Conservation (phyloP, 1,140 invertebrate genomes). For the roundworm (Caenorhabditis elegans) region DNA sequence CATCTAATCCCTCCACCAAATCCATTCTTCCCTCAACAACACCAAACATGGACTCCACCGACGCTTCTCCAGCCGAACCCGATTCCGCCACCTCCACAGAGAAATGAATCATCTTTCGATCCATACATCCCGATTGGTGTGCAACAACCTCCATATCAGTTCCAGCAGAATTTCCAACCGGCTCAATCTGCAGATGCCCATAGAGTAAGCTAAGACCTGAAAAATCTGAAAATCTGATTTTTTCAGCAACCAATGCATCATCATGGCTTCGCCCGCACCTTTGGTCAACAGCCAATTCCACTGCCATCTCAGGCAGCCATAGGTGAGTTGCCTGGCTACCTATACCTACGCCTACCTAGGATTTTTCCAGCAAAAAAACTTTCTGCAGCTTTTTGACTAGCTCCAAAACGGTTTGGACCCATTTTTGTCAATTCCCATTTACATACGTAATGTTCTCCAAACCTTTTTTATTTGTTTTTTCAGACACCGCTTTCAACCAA, state of each 20-base stretch:
- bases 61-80: background rate
- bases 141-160: constrained; percentile 12
- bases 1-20: background rate
- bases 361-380: too few relatives aligned
- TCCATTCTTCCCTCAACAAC: constrained; percentile 32
- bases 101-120: constrained; percentile 4
- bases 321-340: too few relatives aligned
- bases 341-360: too few relatives aligned
- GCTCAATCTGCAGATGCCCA: background rate
- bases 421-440: too few relatives aligned
- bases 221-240: too few relatives aligned
- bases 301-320: background rate
- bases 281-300: background rate
- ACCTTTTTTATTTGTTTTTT: background rate
- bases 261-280: background rate
- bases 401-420: too few relatives aligned
- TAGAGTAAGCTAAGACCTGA: background rate
- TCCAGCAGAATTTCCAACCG: background rate
- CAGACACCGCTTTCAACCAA: constrained; percentile 21
- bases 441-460: too few relatives aligned
- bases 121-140: constrained; percentile 32
- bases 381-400: too few relatives aligned
- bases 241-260: constrained; percentile 14
- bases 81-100: background rate
- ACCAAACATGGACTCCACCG: background rate